Conservation (phyloP, 2,888 invertebrate genomes). For the Conistra vaccinii region DNA sequence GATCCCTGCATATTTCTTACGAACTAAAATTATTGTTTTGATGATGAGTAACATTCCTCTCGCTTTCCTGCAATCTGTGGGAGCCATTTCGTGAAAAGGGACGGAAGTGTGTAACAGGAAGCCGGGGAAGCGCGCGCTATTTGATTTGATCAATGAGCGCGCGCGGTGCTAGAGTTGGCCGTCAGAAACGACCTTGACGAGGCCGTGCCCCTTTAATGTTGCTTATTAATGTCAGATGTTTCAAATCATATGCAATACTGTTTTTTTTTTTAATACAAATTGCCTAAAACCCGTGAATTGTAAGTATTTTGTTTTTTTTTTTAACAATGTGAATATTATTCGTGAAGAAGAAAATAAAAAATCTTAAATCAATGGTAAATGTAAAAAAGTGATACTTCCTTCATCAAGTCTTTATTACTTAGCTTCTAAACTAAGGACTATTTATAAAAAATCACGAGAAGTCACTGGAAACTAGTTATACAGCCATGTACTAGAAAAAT, state of each 20-base stretch:
- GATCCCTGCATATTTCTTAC: neutral
- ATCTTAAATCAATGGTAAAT: neutral
- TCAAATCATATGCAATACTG: too few species aligned
- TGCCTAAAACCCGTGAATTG: neutral
- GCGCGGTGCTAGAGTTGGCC: too few species aligned
- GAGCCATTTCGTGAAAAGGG: too few species aligned
- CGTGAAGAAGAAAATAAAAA: neutral
- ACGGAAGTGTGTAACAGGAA: too few species aligned
- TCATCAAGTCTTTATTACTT: constrained; percentile 30
- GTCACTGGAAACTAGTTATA: constrained; percentile 36
- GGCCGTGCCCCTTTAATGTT: too few species aligned
- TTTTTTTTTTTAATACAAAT: neutral
- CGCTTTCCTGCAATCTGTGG: too few species aligned
- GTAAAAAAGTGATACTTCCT: constrained; percentile 9
- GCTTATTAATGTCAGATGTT: too few species aligned
- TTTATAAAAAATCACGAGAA: constrained; percentile 28
- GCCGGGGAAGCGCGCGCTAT: too few species aligned
- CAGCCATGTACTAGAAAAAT: constrained; percentile 55
- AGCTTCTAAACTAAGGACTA: constrained; percentile 36
- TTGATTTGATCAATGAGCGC: too few species aligned
- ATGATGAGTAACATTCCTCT: too few species aligned
- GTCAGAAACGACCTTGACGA: too few species aligned
- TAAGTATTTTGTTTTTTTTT: neutral
- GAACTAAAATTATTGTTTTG: neutral
- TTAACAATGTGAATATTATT: neutral